Base-by-base conservation (phyloP, 2,888 invertebrate genomes). In the Neria commutata region DNA sequence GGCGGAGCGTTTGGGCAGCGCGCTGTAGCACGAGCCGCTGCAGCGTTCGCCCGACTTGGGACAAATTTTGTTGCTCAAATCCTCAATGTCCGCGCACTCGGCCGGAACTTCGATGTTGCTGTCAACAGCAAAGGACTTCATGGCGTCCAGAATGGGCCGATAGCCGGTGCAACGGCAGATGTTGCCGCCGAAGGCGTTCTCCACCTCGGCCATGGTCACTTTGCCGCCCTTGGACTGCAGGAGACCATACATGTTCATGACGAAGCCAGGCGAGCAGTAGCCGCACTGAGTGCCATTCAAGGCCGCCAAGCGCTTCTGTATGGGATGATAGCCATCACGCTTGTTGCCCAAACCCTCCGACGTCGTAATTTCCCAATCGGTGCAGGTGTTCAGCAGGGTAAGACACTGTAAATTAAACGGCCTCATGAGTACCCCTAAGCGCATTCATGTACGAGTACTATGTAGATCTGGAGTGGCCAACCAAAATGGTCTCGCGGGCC, bases 131-230 rank as follows among this genome's bases (percentile, higher is more conserved):
- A 91, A 88, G 1, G 89, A 86, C 78, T 92, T 92, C 78, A 92
- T 91, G 2, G 91, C 88, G 72, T 92, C 91, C 49, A 91, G 82
- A 61, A 92, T 92, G 0, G 91, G 86, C 3, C 91, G 83, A 73
- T 91, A 92, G 1, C 92, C 92, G 0, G 92, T 92, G 70, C 92
- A 92, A 54, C 92, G 85, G 67, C 92, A 92, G 25, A 92, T 87
- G 66, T 91, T 91, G 50, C 91, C 85, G 6, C 91, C 91, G 69
- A 92, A 91, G 0, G 89, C 87, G 70, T 91, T 89, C 76, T 92
- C 91, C 11, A 91, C 84, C 68, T 90, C 87, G 64, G 85, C 81
- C 83, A 86, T 85, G 1, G 86, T 86, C 24, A 89, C 69, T 19
- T 83, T 80, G 33, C 85, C 83, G 2, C 65, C 67, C 58, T 84